Conservation (phyloP, 2,113 vertebrate genomes). For the Murina feae region DNA sequence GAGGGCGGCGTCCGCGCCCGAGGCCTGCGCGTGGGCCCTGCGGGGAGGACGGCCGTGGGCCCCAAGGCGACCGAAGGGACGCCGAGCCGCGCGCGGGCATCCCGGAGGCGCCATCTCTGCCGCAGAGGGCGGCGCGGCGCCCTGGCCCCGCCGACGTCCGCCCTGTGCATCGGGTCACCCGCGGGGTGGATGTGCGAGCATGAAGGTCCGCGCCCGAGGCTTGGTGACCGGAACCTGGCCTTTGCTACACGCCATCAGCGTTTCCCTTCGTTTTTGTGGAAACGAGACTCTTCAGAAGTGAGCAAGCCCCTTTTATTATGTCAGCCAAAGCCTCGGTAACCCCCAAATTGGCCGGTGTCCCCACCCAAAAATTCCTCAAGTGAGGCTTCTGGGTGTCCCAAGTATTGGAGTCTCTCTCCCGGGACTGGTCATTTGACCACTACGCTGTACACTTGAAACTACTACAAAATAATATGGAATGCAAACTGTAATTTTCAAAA, state of each 20-base stretch:
- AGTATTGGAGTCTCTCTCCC: background rate
- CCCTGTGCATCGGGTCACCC: background rate
- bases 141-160: accelerated
- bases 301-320: background rate
- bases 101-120: slow-evolving; percentile 30
- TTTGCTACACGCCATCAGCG: background rate
- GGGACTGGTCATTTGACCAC: background rate
- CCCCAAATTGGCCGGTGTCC: background rate
- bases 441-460: background rate
- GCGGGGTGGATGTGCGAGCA: background rate
- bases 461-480: background rate
- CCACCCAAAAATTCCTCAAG: background rate
- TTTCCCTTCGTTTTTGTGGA: background rate
- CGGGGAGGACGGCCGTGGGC: background rate
- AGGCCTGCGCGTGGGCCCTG: background rate
- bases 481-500: background rate
- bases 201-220: background rate
- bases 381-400: background rate
- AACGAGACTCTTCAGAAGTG: background rate
- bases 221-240: background rate
- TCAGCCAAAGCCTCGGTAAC: background rate
- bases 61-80: background rate
- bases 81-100: background rate
- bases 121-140: background rate
- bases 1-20: background rate